Base-by-base conservation (phyloP, 2,888 invertebrate species). In the Athalia cordata region DNA sequence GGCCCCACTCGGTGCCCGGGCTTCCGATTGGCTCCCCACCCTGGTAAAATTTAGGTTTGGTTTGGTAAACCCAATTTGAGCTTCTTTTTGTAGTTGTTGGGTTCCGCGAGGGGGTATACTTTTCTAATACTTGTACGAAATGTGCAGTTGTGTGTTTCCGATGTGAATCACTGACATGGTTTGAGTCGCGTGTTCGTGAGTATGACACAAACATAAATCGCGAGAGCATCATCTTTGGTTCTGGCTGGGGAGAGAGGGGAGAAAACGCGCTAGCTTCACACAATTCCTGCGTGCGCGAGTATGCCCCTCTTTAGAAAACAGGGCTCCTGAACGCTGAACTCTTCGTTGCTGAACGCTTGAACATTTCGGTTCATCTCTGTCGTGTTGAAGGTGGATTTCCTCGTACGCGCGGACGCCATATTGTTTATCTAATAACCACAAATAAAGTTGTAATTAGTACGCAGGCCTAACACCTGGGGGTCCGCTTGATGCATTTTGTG, bases 271-370 rank as follows among this genome's bases (percentile, higher is more conserved):
- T 70, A 77, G 80, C 68, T 74, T 79, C 79, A 79, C 77, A 78
- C 78, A 80, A 67, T 81, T 79, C 80, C 84, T 82, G 84, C 85
- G 86, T 84, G 82, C 82, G 85, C 82, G 82, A 83, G 81, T 80
- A 82, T 82, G 83, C 83, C 83, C 83, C 82, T 84, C 84, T 83
- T 84, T 85, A 84, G 84, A 84, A 86, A 85, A 86, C 84, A 84
- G 85, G 86, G 84, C 82, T 83, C 82, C 82, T 85, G 85, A 86
- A 86, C 85, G 85, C 85, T 84, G 84, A 85, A 86, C 84, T 82
- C 29, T 29, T 29, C 85, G 84, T 82, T 82, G 81, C 84, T 84
- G 85, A 86, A 85, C 84, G 84, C 82, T 81, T 85, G 85, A 86
- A 86, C 86, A 85, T 84, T 84, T 84, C 85, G 82, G 81, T 78